Percentiles rank a stretch among this genome's conserved stretches.
Evolutionary conservation across 2,888 invertebrate genomes (phyloP).

Genomic region (Epinotia demarniana): DNA sequence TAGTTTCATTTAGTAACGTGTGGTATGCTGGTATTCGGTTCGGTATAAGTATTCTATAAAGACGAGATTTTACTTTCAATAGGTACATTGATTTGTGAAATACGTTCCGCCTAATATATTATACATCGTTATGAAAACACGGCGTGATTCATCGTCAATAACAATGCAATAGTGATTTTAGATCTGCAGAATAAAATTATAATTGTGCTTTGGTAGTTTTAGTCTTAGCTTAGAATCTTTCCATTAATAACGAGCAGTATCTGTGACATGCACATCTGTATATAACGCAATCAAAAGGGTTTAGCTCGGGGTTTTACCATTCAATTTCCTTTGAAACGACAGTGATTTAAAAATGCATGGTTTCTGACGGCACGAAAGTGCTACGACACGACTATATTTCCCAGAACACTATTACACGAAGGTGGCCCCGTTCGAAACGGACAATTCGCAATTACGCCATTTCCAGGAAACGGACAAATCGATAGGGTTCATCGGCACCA

Average conservation of each 20-base stretch:
- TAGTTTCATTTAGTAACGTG: too few species aligned
- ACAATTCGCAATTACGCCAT: slow-evolving; percentile 75
- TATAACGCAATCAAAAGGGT: slow-evolving; percentile 3
- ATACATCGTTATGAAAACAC: too few species aligned
- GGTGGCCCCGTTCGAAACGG: slow-evolving; percentile 43
- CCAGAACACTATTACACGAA: slow-evolving; percentile 33
- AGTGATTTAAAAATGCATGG: slow-evolving; percentile 40
- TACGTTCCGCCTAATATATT: too few species aligned
- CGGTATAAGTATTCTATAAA: too few species aligned
- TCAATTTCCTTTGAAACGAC: slow-evolving; percentile 22
- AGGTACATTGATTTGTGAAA: too few species aligned
- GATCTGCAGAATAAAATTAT: too few species aligned
- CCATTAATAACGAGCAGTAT: background rate
- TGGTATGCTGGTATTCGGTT: too few species aligned
- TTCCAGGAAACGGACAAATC: slow-evolving; percentile 77
- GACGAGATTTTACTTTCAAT: too few species aligned
- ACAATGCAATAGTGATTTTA: too few species aligned
- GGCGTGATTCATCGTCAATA: too few species aligned
- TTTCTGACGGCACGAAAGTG: slow-evolving; percentile 31
- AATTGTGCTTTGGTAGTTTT: too few species aligned
- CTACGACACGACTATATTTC: slow-evolving; percentile 32
- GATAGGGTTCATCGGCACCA: slow-evolving; percentile 83
- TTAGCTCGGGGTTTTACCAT: slow-evolving; percentile 32
- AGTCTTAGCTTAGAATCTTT: background rate
- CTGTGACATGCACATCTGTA: slow-evolving; percentile 3